Conservation (phyloP, 2,113 vertebrate species). For the Falcunculus frontatus region DNA sequence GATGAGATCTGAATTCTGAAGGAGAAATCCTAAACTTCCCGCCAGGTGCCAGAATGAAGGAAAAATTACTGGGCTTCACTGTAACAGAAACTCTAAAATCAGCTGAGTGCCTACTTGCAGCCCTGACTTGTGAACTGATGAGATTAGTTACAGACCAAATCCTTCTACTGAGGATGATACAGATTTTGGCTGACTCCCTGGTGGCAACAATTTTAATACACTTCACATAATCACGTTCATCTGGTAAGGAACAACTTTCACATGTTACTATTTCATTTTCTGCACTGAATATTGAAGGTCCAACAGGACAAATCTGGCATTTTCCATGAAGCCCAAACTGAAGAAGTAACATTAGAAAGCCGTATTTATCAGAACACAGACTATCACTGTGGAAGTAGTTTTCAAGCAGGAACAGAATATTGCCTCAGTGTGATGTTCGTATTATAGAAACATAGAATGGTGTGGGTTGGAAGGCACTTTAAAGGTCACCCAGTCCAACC, state of each 20-base stretch:
- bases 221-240: neutral
- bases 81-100: neutral
- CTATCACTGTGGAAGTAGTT: neutral
- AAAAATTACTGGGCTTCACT: neutral
- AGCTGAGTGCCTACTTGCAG: neutral
- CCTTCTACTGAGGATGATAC: neutral
- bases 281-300: neutral
- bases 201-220: neutral
- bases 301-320: neutral
- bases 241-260: neutral
- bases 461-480: neutral
- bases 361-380: neutral
- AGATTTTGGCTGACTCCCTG: neutral
- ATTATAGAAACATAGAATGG: neutral
- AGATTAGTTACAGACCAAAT: neutral
- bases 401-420: neutral
- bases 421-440: neutral
- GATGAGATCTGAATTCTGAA: neutral
- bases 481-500: neutral
- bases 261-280: neutral
- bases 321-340: neutral
- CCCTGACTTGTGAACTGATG: neutral
- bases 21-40: neutral
- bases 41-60: neutral
- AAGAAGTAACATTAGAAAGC: neutral